Evolutionary conservation across 2,888 invertebrate genomes (phyloP).

Genomic region (Drosophila mulleri): DNA sequence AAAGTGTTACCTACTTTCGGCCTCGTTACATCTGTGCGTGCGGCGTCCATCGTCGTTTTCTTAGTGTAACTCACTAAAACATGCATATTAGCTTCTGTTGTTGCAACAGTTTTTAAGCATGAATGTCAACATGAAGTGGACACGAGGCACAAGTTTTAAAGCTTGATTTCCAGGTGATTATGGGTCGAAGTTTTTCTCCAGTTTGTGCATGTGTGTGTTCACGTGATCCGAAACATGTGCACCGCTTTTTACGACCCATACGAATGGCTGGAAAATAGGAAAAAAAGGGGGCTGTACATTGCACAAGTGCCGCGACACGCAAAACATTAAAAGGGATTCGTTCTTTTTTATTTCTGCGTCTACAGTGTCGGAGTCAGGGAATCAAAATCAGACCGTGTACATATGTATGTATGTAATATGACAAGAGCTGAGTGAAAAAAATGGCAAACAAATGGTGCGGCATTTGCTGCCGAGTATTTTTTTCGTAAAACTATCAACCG

Average conservation of each 20-base stretch:
- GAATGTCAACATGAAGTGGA: constrained; percentile 32
- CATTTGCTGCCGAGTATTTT: constrained; percentile 22
- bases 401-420: constrained; percentile 17
- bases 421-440: constrained; percentile 39
- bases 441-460: constrained; percentile 59
- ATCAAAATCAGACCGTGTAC: constrained; percentile 62
- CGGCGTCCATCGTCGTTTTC: constrained; percentile 44
- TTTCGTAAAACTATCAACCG: constrained; percentile 17
- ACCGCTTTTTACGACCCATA: constrained; percentile 38
- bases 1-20: constrained; percentile 37
- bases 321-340: constrained; percentile 59
- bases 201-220: constrained; percentile 11
- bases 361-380: constrained; percentile 39
- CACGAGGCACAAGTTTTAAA: constrained; percentile 15
- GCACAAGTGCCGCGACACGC: constrained; percentile 60
- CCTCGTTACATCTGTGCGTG: constrained; percentile 7
- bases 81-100: constrained; percentile 41
- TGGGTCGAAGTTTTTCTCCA: constrained; percentile 5
- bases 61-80: constrained; percentile 60
- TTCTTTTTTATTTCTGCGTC: constrained; percentile 7
- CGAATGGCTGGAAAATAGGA: not conserved
- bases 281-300: constrained; percentile 21
- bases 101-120: constrained; percentile 40
- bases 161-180: constrained; percentile 55
- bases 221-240: constrained; percentile 50